Evolutionary conservation across 2,888 invertebrate species (phyloP), one percentile per base, ranked within the genome.

Genomic region (Eretmocerus hayati): DNA sequence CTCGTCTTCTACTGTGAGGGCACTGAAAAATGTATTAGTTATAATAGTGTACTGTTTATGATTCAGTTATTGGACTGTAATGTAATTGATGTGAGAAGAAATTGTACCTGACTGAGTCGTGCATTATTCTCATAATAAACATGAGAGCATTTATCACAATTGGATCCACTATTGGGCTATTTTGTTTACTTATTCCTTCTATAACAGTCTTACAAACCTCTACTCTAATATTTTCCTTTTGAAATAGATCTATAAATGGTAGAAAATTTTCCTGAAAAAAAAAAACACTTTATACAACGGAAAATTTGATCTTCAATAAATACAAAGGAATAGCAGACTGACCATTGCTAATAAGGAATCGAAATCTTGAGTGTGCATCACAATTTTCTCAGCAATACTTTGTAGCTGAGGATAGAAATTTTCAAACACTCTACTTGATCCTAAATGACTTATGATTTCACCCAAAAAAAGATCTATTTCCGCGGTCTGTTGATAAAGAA

Each of bases 1-100:
- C 70, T 96, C 95, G 70, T 95, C 96, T 53, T 93, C 92, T 5
- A 94, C 86, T 2, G 91, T 90, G 42, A 93, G 76, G 1, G 93
- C 90, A 69, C 90, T 91, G 62, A 26, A 74, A 66, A 43, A 43
- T 16, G 16, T 42, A 16, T 4, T 19, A 19, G n/a, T 22, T 43
- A 42, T 46, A 11, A 30, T 32, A 49, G 26, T 39, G 8, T 46
- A n/a, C 43, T 36, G 46, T 36, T 6, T 33, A 46, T 48, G 36
- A 26, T 26, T 9, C 42, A 42, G 4, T 36, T 47, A 45, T 33
- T 45, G 19, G 22, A n/a, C n/a, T 43, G 18, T 37, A 9, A 42
- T 42, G 26, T 6, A 26, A 26, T 26, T 11, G 26, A 26, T 26
- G 26, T 26, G 6, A 11, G 11, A 11, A 26, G 11, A 23, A 20